Percentiles rank a stretch among this genome's conserved stretches.
phyloP scores from a whole-genome alignment of 2,113 vertebrate genomes.

The Poecile atricapillus region DNA sequence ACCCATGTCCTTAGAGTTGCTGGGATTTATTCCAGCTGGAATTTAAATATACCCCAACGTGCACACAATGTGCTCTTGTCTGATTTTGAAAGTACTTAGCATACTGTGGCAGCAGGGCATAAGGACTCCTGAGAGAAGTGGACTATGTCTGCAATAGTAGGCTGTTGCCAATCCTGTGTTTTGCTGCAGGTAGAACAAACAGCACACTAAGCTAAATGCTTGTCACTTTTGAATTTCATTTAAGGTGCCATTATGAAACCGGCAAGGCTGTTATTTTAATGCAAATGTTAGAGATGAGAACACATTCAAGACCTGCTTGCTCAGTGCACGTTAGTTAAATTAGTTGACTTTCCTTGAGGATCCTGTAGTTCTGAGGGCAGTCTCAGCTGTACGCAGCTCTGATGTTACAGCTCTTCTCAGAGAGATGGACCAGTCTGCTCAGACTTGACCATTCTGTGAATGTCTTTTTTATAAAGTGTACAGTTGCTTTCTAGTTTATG shows the following conservation, averaged over 20 bases:
- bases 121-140: neutral
- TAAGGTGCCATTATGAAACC: neutral
- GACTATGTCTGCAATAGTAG: neutral
- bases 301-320: constrained; percentile 17
- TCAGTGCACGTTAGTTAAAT: neutral
- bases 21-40: constrained; percentile 22
- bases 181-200: constrained; percentile 18
- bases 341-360: neutral
- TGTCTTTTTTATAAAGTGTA: neutral
- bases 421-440: neutral
- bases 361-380: neutral
- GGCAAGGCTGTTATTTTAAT: constrained; percentile 13
- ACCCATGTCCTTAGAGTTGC: neutral
- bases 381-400: neutral
- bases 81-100: neutral
- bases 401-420: neutral
- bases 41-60: constrained; percentile 11
- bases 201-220: neutral
- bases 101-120: neutral
- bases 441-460: neutral
- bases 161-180: neutral
- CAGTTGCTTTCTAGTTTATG: neutral
- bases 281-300: neutral
- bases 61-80: constrained; percentile 31
- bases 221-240: neutral